Conservation (phyloP, 1,140 invertebrate genomes). For the Phortica variegata region DNA sequence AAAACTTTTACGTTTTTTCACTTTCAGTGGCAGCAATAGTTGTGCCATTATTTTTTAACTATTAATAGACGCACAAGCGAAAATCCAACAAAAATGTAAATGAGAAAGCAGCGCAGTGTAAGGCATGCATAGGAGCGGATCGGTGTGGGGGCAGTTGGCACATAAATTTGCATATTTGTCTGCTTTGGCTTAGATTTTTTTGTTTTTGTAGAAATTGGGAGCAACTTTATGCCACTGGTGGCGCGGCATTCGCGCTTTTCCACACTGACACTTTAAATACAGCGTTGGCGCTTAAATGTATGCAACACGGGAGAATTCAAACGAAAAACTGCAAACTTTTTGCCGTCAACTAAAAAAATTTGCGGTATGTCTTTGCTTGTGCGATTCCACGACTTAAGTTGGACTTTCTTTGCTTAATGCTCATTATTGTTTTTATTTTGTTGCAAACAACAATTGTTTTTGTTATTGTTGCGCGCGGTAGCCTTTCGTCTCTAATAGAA, state of each 20-base stretch:
- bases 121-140: slow-evolving; percentile 8
- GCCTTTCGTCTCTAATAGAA: too few relatives aligned
- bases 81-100: background rate
- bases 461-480: background rate
- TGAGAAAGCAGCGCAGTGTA: background rate
- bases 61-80: background rate
- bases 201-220: background rate
- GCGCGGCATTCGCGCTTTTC: too few relatives aligned
- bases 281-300: slow-evolving; percentile 7
- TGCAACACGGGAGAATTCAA: slow-evolving; percentile 24
- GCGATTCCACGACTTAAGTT: slow-evolving; percentile 38
- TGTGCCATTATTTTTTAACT: slow-evolving; percentile 30
- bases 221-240: too few relatives aligned
- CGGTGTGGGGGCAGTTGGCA: slow-evolving; percentile 28
- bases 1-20: slow-evolving; percentile 47
- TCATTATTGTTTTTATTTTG: too few relatives aligned
- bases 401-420: background rate
- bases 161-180: slow-evolving; percentile 53
- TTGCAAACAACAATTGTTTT: slow-evolving; percentile 17
- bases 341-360: slow-evolving; percentile 30
- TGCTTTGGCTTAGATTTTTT: slow-evolving; percentile 13
- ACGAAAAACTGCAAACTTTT: slow-evolving; percentile 15
- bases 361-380: slow-evolving; percentile 23
- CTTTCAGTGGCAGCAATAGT: slow-evolving; percentile 27
- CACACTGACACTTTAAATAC: background rate